These are phyloP conservation scores for Ctenomys sociabilis DNA, from an alignment of 2,113 vertebrate species.

Conservation along the genomic window DNA sequence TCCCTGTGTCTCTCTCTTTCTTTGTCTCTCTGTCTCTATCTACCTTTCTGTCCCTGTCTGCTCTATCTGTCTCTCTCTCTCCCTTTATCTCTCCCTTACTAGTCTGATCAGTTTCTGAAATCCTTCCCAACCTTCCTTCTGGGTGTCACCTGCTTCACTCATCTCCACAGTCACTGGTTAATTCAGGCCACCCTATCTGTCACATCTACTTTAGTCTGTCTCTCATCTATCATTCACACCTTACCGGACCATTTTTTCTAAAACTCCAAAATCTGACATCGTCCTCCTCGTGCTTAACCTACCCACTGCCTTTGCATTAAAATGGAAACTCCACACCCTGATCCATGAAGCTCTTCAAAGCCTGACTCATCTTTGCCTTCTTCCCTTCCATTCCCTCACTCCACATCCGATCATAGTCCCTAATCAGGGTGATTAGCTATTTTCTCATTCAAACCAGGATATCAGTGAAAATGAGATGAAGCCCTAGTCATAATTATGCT, in stretches of 20 bases:
- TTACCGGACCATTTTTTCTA: neutral
- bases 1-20: no score
- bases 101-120: conserved; percentile 34
- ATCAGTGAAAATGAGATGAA: conserved; percentile 5
- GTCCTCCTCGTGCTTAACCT: neutral
- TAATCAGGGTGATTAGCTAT: neutral
- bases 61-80: neutral
- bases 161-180: neutral
- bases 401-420: neutral
- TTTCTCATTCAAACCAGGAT: conserved; percentile 14
- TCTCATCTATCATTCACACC: neutral
- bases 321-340: neutral
- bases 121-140: neutral
- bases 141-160: neutral
- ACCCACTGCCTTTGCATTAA: neutral
- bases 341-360: neutral
- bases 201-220: neutral
- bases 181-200: neutral
- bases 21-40: no score
- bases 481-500: neutral
- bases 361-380: neutral
- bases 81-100: no score
- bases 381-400: neutral
- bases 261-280: conserved; percentile 6
- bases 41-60: no score